These are phyloP conservation scores for Xanthia icteritia DNA, from an alignment of 2,888 invertebrate genomes.

Conservation along the genomic window DNA sequence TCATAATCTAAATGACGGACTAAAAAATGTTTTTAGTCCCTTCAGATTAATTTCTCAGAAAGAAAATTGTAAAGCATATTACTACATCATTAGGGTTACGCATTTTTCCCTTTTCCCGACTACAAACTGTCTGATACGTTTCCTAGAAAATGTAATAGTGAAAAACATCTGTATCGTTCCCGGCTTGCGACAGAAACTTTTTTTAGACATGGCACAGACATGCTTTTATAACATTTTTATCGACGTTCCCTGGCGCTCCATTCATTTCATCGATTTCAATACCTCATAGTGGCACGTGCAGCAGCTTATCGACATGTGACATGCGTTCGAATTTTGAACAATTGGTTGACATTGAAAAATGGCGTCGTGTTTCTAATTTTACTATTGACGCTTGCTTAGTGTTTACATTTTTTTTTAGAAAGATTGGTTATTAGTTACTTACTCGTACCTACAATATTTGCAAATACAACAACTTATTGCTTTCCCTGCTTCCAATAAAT, in stretches of 20 bases:
- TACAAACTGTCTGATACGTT: neutral
- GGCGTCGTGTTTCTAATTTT: neutral
- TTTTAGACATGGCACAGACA: neutral
- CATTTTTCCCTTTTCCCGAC: neutral
- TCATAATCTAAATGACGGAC: no score
- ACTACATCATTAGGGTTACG: no score
- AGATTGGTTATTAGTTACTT: no score
- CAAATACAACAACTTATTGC: no score
- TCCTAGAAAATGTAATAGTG: slow-evolving; percentile 13
- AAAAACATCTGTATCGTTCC: neutral
- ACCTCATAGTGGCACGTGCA: neutral
- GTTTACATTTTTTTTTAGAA: no score
- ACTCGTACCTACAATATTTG: no score
- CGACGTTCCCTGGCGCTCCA: no score
- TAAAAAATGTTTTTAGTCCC: no score
- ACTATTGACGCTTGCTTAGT: no score
- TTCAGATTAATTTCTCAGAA: no score
- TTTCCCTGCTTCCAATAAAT: no score
- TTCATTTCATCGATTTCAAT: neutral
- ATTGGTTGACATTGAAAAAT: neutral
- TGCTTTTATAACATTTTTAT: neutral
- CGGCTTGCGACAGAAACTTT: neutral
- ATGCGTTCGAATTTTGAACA: slow-evolving; percentile 21
- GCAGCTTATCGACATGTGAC: neutral
- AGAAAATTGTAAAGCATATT: neutral